Evolutionary conservation across 2,888 invertebrate genomes (phyloP).

Genomic region (Polietes domitor): DNA sequence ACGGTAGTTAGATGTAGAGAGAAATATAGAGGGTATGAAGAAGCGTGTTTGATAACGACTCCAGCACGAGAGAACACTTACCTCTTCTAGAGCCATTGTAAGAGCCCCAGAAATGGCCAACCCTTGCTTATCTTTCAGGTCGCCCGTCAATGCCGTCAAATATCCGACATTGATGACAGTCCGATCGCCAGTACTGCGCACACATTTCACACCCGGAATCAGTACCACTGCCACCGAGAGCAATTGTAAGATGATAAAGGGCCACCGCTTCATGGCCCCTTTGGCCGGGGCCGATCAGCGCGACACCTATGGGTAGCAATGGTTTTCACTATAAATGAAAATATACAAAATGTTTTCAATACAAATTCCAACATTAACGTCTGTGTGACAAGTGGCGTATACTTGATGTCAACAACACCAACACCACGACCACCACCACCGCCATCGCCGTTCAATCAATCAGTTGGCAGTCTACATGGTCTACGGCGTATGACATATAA

Average conservation of each 20-base stretch:
- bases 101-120: constrained; percentile 95
- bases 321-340: constrained; percentile 78
- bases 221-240: constrained; percentile 84
- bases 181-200: constrained; percentile 80
- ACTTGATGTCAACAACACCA: no score
- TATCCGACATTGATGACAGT: constrained; percentile 90
- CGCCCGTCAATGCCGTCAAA: constrained; percentile 90
- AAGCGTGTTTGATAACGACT: neutral
- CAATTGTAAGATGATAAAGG: constrained; percentile 84
- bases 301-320: constrained; percentile 82
- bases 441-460: no score
- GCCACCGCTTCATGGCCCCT: constrained; percentile 82
- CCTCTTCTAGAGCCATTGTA: constrained; percentile 92
- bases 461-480: no score
- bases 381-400: neutral
- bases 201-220: constrained; percentile 80
- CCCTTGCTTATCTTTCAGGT: constrained; percentile 90
- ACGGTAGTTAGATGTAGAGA: neutral
- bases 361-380: constrained; percentile 1
- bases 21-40: neutral
- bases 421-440: no score
- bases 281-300: constrained; percentile 84
- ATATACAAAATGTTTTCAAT: constrained; percentile 45
- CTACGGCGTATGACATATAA: no score
- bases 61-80: constrained; percentile 76